These are phyloP conservation scores for Lithobates sylvaticus DNA, from an alignment of 2,797 vertebrate genomes.

Conservation along the genomic window DNA sequence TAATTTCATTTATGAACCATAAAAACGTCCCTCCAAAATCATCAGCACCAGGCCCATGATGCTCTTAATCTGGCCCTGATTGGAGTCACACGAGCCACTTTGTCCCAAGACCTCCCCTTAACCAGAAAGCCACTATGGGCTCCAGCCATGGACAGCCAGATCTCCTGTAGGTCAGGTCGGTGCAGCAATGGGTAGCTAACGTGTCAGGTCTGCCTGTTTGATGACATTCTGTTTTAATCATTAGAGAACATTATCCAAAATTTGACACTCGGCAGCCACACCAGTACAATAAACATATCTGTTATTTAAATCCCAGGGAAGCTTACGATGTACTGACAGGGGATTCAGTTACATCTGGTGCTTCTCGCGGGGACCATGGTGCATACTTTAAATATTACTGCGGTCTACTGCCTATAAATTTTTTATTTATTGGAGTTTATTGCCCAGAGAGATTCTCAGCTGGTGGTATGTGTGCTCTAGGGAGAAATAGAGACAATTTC, in stretches of 20 bases:
- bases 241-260: background rate
- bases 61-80: no score
- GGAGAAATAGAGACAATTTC: background rate
- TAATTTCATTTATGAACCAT: no score
- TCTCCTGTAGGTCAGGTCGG: background rate
- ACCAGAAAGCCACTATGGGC: no score
- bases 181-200: background rate
- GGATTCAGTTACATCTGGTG: background rate
- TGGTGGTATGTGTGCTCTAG: no score
- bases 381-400: background rate
- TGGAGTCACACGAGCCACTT: no score
- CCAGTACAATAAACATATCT: background rate
- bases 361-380: background rate
- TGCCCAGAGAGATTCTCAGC: background rate
- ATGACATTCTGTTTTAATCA: background rate
- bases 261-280: background rate
- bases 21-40: no score
- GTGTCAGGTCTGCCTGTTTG: background rate
- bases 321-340: background rate
- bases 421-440: background rate
- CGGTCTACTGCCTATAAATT: background rate
- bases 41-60: no score
- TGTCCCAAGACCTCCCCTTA: no score
- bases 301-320: background rate
- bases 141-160: background rate